Conservation (phyloP, 1,140 invertebrate genomes). For the Drosophila varians region DNA sequence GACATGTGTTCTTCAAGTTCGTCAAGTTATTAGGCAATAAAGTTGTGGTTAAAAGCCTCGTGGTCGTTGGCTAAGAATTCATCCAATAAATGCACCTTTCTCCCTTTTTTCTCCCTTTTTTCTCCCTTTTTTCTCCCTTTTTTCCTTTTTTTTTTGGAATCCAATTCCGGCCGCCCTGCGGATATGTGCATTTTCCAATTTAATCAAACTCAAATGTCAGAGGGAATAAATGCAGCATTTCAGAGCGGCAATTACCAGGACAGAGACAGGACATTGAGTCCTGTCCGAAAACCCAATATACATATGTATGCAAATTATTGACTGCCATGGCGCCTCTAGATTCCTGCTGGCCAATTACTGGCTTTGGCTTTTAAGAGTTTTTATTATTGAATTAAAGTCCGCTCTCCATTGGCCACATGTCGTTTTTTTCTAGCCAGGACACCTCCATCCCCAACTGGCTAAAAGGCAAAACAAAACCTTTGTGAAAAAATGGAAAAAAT, state of each 20-base stretch:
- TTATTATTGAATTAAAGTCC: slow-evolving; percentile 24
- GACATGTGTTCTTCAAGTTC: no score
- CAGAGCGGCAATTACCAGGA: slow-evolving; percentile 14
- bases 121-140: not conserved
- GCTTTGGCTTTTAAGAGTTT: slow-evolving; percentile 6
- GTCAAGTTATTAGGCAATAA: no score
- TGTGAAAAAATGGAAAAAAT: not conserved
- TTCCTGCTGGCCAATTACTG: slow-evolving; percentile 15
- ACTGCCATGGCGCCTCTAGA: slow-evolving; percentile 3
- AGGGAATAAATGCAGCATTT: slow-evolving; percentile 11
- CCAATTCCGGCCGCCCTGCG: not conserved
- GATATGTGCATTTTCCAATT: slow-evolving; percentile 27
- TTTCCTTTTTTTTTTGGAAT: slow-evolving; percentile 4
- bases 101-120: not conserved
- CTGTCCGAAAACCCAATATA: slow-evolving; percentile 18
- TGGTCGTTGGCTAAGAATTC: no score
- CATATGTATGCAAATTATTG: slow-evolving; percentile 30
- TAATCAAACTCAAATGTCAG: slow-evolving; percentile 39
- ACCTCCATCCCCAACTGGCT: no score
- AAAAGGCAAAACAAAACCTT: not conserved
- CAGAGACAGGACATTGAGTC: no score
- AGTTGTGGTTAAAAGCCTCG: no score
- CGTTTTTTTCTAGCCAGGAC: not conserved
- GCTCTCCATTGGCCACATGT: not conserved
- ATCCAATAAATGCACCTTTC: no score